Conservation (phyloP, 2,797 vertebrate genomes). For the Falco concolor region DNA sequence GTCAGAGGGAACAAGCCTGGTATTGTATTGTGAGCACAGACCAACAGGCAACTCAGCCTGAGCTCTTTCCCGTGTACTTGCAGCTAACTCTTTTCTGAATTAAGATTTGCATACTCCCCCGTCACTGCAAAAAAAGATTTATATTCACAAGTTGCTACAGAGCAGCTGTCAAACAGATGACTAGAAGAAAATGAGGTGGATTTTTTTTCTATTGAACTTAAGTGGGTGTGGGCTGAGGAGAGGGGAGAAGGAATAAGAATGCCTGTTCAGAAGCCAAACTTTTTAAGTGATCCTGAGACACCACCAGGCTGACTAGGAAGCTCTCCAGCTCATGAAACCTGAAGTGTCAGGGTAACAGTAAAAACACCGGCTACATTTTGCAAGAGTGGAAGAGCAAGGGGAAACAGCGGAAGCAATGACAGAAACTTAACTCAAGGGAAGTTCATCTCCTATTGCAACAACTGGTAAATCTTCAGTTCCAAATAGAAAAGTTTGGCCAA, state of each 20-base stretch:
- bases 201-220: background rate
- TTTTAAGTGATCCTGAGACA: background rate
- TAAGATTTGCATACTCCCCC: slow-evolving; percentile 65
- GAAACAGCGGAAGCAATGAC: background rate
- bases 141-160: slow-evolving; percentile 59
- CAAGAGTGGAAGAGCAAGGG: background rate
- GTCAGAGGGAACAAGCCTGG: background rate
- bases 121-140: slow-evolving; percentile 49
- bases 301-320: slow-evolving; percentile 11
- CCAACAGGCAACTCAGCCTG: background rate
- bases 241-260: background rate
- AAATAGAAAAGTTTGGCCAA: background rate
- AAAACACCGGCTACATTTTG: background rate
- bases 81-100: slow-evolving; percentile 54
- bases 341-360: background rate
- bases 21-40: background rate
- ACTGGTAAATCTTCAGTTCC: background rate
- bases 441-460: background rate
- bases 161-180: slow-evolving; percentile 62
- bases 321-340: background rate
- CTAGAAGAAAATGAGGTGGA: background rate
- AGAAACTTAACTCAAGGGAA: background rate
- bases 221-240: background rate
- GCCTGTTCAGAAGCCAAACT: background rate
- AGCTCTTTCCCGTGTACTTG: background rate